A percentile compares a stretch with the other conserved stretches of the same genome.
Evolutionary conservation across 1,140 invertebrate species (phyloP).

Genomic region (Drosophila sucinea): DNA sequence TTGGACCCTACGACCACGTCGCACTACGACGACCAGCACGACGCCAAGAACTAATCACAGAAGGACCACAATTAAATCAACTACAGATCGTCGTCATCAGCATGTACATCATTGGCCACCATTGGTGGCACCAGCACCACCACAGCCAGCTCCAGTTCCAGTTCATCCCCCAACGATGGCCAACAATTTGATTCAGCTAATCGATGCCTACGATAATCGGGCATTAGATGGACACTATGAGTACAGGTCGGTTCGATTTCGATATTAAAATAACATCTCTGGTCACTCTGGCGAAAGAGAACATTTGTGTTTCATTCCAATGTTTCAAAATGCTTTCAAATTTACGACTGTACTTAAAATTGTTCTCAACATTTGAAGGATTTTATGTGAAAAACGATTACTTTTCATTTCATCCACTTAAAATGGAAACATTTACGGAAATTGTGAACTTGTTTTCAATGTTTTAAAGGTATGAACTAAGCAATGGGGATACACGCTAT

Average conservation of each 20-base stretch:
- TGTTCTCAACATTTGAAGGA: no score
- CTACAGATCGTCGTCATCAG: slow-evolving; percentile 37
- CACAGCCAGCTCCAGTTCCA: background rate
- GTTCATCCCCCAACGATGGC: background rate
- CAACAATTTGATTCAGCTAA: slow-evolving; percentile 23
- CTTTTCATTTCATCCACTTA: no score
- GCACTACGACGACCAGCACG: slow-evolving; percentile 32
- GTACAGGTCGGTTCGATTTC: slow-evolving; percentile 49
- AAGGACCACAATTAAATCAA: slow-evolving; percentile 20
- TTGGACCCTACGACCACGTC: slow-evolving; percentile 41
- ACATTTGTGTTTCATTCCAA: background rate
- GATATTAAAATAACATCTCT: background rate
- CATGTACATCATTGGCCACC: slow-evolving; percentile 57
- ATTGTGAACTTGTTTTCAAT: background rate
- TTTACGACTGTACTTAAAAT: no score
- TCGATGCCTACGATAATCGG: slow-evolving; percentile 63
- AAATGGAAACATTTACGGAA: no score
- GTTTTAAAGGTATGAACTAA: slow-evolving; percentile 54
- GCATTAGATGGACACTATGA: slow-evolving; percentile 61
- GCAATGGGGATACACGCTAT: slow-evolving; percentile 75
- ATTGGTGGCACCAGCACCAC: slow-evolving; percentile 40
- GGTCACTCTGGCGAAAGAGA: no score
- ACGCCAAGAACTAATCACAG: slow-evolving; percentile 1
- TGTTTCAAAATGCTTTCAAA: background rate
- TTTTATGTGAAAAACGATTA: no score